These are phyloP conservation scores for Lycophotia porphyrea DNA, from an alignment of 2,888 invertebrate species.

Conservation along the genomic window DNA sequence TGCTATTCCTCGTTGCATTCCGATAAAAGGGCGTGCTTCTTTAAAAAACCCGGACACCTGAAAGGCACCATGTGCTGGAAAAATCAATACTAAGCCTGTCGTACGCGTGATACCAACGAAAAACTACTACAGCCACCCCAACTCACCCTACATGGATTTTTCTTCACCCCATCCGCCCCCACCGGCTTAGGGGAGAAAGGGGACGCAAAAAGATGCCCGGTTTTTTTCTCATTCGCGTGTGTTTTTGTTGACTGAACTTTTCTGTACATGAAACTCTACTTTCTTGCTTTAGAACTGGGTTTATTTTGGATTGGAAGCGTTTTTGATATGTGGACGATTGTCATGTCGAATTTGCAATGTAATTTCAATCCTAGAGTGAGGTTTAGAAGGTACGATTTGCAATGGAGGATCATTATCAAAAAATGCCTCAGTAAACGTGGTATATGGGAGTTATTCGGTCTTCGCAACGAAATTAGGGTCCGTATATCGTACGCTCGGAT, in stretches of 20 bases:
- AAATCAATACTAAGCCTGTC: constrained; percentile 89
- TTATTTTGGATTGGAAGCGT: constrained; percentile 55
- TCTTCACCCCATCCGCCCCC: constrained; percentile 82
- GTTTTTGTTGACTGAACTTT: constrained; percentile 84
- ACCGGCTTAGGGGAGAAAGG: constrained; percentile 83
- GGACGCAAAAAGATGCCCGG: constrained; percentile 88
- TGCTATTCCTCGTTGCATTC: not conserved
- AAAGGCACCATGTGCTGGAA: constrained; percentile 85
- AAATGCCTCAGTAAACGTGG: constrained; percentile 82
- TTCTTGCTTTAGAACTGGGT: constrained; percentile 49
- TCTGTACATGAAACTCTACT: constrained; percentile 65
- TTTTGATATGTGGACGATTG: constrained; percentile 84
- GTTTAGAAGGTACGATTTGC: constrained; percentile 60
- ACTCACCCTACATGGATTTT: constrained; percentile 81
- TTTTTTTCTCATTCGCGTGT: constrained; percentile 85
- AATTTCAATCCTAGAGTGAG: constrained; percentile 64
- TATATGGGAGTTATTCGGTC: constrained; percentile 82
- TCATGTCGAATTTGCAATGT: constrained; percentile 67
- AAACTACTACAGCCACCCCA: constrained; percentile 85
- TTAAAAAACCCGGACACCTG: constrained; percentile 81
- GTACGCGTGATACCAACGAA: constrained; percentile 89
- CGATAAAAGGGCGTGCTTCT: constrained; percentile 46
- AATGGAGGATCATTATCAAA: constrained; percentile 62
- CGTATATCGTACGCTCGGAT: constrained; percentile 80
- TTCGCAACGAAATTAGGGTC: constrained; percentile 84